These are phyloP conservation scores for Archivesica marissinica DNA, from an alignment of 1,140 invertebrate genomes.

Conservation along the genomic window DNA sequence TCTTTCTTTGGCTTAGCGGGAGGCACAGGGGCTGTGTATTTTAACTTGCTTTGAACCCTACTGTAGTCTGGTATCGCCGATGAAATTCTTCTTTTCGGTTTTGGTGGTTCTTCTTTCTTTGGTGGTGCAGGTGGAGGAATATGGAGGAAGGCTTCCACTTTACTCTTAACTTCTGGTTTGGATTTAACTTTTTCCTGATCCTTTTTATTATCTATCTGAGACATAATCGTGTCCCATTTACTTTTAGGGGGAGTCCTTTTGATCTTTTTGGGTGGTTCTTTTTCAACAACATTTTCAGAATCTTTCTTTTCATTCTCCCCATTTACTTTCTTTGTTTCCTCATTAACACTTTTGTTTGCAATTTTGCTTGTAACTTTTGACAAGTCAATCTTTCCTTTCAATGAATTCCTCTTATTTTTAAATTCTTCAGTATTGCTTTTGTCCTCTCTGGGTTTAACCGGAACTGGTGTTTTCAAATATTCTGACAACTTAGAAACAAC, in stretches of 20 bases:
- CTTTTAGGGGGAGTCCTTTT: conserved; percentile 81
- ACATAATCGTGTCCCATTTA: conserved; percentile 84
- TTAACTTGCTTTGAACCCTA: conserved; percentile 80
- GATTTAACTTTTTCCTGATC: conserved; percentile 75
- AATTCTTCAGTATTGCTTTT: conserved; percentile 70
- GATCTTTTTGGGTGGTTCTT: conserved; percentile 76
- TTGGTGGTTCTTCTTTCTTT: conserved; percentile 67
- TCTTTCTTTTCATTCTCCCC: conserved; percentile 63
- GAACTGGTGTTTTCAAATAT: conserved; percentile 77
- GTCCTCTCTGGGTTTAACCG: conserved; percentile 72
- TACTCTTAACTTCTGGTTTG: conserved; percentile 82
- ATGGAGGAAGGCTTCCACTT: conserved; percentile 76
- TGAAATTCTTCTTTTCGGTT: conserved; percentile 69
- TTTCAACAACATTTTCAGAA: conserved; percentile 67
- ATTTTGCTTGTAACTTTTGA: conserved; percentile 54
- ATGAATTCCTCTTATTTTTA: conserved; percentile 69
- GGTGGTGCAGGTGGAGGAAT: conserved; percentile 62
- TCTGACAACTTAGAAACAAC: conserved; percentile 78
- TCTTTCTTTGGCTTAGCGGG: conserved; percentile 44
- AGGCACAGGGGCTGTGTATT: conserved; percentile 64
- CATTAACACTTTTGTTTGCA: conserved; percentile 53
- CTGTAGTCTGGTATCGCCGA: conserved; percentile 79
- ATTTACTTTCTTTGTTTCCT: conserved; percentile 60
- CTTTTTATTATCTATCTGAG: conserved; percentile 81
- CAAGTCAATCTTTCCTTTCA: conserved; percentile 58